These are phyloP conservation scores for Mormyrus lacerda DNA, from an alignment of 2,113 vertebrate species.

Conservation along the genomic window DNA sequence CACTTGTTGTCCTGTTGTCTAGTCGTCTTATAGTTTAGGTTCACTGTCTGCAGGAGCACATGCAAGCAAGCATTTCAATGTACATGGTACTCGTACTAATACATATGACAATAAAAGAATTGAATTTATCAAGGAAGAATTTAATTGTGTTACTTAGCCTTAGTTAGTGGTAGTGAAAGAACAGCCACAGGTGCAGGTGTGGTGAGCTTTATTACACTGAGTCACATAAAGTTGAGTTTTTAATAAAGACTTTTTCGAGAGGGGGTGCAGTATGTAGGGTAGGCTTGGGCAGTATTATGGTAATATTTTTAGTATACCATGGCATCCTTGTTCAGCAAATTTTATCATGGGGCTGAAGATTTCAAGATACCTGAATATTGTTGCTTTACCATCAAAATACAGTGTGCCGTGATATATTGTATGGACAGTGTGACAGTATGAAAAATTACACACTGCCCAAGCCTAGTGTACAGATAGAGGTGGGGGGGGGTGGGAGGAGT, in stretches of 20 bases:
- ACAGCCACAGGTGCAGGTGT: neutral
- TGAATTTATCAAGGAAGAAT: neutral
- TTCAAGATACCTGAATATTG: neutral
- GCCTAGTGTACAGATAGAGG: neutral
- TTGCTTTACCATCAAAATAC: neutral
- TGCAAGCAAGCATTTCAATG: too few relatives aligned
- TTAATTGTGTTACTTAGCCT: neutral
- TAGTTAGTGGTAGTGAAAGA: neutral
- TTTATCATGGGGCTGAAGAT: neutral
- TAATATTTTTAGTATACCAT: neutral
- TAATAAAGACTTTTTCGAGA: neutral
- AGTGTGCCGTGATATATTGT: neutral
- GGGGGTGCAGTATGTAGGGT: neutral
- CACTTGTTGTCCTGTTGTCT: too few relatives aligned
- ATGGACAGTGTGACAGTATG: neutral
- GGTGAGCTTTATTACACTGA: neutral
- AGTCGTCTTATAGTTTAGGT: too few relatives aligned
- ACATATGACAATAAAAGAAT: too few relatives aligned
- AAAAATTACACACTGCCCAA: neutral
- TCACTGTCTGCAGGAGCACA: too few relatives aligned
- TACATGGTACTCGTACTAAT: too few relatives aligned
- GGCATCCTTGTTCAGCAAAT: neutral
- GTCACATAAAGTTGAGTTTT: neutral
- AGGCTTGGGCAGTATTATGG: neutral
- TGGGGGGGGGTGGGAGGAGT: neutral